These are phyloP conservation scores for Syrista parreyssii DNA, from an alignment of 2,888 invertebrate species.

Conservation along the genomic window DNA sequence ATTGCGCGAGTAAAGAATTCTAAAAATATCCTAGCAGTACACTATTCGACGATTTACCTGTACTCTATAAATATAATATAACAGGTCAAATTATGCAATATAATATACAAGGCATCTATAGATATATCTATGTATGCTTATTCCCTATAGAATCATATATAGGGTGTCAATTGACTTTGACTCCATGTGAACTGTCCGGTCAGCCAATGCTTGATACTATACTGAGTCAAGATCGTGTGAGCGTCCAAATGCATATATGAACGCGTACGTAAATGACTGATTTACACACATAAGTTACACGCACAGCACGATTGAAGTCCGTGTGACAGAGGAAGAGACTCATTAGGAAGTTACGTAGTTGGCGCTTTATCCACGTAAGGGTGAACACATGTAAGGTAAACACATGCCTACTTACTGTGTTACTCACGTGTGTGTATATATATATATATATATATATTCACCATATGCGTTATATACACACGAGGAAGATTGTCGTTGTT, in stretches of 20 bases:
- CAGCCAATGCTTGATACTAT: neutral
- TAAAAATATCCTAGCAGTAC: neutral
- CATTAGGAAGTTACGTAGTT: constrained; percentile 48
- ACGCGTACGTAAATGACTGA: constrained; percentile 8
- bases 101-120: neutral
- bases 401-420: constrained; percentile 19
- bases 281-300: no score
- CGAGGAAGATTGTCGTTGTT: neutral
- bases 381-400: constrained; percentile 24
- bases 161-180: constrained; percentile 40
- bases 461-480: neutral
- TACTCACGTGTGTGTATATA: no score
- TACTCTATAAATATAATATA: neutral
- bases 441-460: neutral
- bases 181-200: constrained; percentile 34
- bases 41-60: neutral
- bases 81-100: neutral
- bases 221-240: constrained; percentile 10
- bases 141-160: neutral
- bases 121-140: neutral
- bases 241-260: constrained; percentile 14
- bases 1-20: neutral
- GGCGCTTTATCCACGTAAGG: constrained; percentile 32
- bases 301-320: constrained; percentile 16
- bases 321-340: constrained; percentile 48